Conservation (phyloP, 2,113 vertebrate genomes). For the Dromiciops gliroides region DNA sequence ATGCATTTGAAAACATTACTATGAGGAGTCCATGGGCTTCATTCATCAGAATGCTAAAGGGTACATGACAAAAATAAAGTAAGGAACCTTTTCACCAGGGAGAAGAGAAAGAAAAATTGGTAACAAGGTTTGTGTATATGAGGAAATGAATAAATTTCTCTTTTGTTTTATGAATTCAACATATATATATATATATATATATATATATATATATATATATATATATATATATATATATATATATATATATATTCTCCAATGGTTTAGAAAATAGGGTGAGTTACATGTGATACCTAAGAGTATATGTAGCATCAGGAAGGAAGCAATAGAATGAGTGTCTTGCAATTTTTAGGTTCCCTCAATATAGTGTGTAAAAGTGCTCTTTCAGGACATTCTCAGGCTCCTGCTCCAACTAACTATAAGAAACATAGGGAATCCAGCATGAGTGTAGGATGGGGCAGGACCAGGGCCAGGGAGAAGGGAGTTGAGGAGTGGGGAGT, state of each 20-base stretch:
- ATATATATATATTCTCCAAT: not conserved
- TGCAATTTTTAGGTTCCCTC: conserved; percentile 8
- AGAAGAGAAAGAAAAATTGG: not conserved
- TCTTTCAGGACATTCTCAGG: not conserved
- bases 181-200: not conserved
- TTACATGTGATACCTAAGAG: not conserved
- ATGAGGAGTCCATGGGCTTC: not conserved
- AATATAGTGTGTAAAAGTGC: not conserved
- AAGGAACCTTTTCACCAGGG: not conserved
- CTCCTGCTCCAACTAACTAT: not conserved
- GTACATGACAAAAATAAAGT: not conserved
- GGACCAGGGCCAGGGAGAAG: not conserved
- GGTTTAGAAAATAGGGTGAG: conserved; percentile 21
- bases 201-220: too few species aligned
- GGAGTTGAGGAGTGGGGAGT: not conserved
- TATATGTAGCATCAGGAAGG: conserved; percentile 1
- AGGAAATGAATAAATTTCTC: conserved; percentile 18
- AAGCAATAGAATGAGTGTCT: conserved; percentile 33
- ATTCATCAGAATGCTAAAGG: not conserved
- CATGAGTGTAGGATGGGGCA: not conserved
- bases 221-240: too few species aligned
- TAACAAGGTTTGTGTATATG: not conserved
- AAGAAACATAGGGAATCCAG: not conserved
- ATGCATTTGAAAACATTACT: not conserved
- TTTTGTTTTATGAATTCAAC: conserved; percentile 22